Evolutionary conservation across 2,888 invertebrate species (phyloP).

Genomic region (Cantharis rufa): DNA sequence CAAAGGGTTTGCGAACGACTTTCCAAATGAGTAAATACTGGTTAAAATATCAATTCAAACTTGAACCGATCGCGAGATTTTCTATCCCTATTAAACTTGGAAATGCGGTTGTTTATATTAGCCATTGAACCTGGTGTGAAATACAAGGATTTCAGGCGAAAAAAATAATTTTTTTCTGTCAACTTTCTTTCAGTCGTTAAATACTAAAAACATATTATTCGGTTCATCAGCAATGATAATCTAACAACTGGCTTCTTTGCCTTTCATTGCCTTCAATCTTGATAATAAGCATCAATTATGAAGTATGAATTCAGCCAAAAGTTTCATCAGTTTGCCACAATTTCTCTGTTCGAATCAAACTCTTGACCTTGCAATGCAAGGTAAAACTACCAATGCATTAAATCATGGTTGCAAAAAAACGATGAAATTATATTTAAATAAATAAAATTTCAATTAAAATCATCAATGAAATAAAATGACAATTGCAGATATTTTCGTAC

Average conservation of each 20-base stretch:
- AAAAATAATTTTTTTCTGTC: too few relatives aligned
- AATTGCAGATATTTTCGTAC: neutral
- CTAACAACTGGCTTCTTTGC: too few relatives aligned
- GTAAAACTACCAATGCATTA: neutral
- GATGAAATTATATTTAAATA: neutral
- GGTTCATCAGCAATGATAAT: too few relatives aligned
- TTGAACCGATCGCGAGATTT: neutral
- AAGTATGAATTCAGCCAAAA: neutral
- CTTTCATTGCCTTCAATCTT: too few relatives aligned
- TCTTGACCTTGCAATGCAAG: neutral
- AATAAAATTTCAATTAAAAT: neutral
- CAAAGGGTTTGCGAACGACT: conserved; percentile 39
- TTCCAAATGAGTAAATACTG: conserved; percentile 10
- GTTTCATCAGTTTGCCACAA: neutral
- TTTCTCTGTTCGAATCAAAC: neutral
- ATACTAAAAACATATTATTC: too few relatives aligned
- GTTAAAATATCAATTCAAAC: neutral
- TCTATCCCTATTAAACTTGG: neutral
- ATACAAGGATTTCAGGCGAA: too few relatives aligned
- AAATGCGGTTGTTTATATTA: neutral
- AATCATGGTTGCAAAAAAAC: neutral
- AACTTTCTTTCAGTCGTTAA: too few relatives aligned
- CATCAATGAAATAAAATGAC: neutral
- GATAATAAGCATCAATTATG: too few relatives aligned
- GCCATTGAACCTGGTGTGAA: neutral